phyloP scores from a whole-genome alignment of 2,888 invertebrate species.

The Hololepta plana region DNA sequence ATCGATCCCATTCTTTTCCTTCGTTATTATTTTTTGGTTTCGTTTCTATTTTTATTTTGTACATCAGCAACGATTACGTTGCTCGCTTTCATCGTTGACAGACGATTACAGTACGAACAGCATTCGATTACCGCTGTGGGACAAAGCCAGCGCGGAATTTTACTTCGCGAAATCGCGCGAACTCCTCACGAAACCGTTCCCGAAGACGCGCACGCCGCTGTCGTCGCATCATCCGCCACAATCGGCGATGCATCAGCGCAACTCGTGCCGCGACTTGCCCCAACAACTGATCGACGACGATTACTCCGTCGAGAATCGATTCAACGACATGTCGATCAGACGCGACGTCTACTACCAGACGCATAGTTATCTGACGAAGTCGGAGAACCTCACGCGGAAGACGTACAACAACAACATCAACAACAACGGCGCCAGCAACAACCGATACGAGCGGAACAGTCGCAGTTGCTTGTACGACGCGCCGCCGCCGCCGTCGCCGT shows the following conservation, averaged over 20 bases:
- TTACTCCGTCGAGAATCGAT: conserved; percentile 11
- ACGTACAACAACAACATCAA: conserved; percentile 19
- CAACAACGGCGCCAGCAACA: too few relatives aligned
- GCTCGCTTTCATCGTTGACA: conserved; percentile 32
- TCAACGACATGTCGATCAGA: conserved; percentile 9
- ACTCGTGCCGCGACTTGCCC: conserved; percentile 22
- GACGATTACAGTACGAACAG: conserved; percentile 26
- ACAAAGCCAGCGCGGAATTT: conserved; percentile 55
- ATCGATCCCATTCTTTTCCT: conserved; percentile 9
- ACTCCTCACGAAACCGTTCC: conserved; percentile 39
- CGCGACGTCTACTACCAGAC: conserved; percentile 4
- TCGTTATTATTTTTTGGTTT: conserved; percentile 11
- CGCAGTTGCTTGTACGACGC: conserved; percentile 16
- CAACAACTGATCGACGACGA: conserved; percentile 9
- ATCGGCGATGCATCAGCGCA: too few relatives aligned
- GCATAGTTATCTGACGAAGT: conserved; percentile 26
- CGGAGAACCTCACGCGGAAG: conserved; percentile 26
- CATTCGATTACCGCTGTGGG: conserved; percentile 45
- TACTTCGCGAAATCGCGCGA: conserved; percentile 56
- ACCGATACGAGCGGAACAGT: conserved; percentile 12
- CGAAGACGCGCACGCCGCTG: conserved; percentile 16
- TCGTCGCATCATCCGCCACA: conserved; percentile 19
- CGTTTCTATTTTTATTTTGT: conserved; percentile 10
- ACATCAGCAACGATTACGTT: conserved; percentile 28
- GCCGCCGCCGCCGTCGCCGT: conserved; percentile 14